Conservation (phyloP, 2,888 invertebrate genomes). For the Nomada lathburiana region DNA sequence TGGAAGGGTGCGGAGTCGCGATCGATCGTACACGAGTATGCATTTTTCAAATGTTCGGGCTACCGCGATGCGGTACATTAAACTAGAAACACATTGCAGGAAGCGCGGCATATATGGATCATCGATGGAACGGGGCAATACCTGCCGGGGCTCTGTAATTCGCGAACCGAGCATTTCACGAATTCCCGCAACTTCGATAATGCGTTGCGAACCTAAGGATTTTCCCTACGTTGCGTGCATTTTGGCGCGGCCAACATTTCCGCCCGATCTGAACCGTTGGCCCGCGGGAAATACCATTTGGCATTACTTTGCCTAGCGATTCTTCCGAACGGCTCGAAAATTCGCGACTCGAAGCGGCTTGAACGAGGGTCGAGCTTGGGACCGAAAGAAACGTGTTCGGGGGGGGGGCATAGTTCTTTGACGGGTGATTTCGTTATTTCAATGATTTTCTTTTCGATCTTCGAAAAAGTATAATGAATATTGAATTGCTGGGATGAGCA, state of each 20-base stretch:
- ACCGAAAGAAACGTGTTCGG: not conserved
- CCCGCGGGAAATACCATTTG: conserved; percentile 17
- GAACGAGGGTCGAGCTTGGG: not conserved
- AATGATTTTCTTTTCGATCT: too few species aligned
- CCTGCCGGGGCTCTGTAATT: conserved; percentile 45
- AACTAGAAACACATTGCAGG: conserved; percentile 65
- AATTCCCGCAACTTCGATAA: conserved; percentile 55
- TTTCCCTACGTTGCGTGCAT: conserved; percentile 38
- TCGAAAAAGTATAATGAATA: too few species aligned
- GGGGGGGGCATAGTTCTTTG: not conserved
- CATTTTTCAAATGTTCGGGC: conserved; percentile 65
- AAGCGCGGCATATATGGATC: conserved; percentile 53
- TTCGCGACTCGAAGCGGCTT: not conserved
- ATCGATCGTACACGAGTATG: conserved; percentile 52
- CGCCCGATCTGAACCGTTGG: not conserved
- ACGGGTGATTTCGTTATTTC: too few species aligned
- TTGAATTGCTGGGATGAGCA: too few species aligned
- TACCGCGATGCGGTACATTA: conserved; percentile 64
- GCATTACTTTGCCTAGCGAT: conserved; percentile 10
- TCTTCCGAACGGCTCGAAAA: not conserved
- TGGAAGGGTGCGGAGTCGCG: not conserved
- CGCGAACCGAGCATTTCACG: conserved; percentile 54
- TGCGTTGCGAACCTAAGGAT: conserved; percentile 49
- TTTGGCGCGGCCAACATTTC: conserved; percentile 45
- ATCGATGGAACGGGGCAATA: conserved; percentile 54